Evolutionary conservation across 2,888 invertebrate genomes (phyloP).

Genomic region (Carabus problematicus): DNA sequence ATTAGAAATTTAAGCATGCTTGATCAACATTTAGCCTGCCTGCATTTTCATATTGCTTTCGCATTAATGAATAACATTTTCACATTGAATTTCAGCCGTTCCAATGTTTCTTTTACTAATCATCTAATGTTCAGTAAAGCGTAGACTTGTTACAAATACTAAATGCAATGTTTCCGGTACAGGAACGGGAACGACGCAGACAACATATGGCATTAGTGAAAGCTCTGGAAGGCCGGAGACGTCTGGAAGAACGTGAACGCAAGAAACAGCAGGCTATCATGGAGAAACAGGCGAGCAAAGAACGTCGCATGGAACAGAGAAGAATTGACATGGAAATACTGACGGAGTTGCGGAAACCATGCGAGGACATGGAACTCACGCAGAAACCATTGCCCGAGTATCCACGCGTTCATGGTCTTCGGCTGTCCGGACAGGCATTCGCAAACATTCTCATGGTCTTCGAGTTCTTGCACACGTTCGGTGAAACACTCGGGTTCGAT

Average conservation of each 20-base stretch:
- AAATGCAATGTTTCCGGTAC: no score
- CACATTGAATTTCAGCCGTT: no score
- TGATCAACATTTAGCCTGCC: no score
- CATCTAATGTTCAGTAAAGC: no score
- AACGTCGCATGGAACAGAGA: slow-evolving; percentile 80
- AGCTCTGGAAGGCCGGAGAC: slow-evolving; percentile 83
- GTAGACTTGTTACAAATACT: no score
- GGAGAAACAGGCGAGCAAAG: slow-evolving; percentile 84
- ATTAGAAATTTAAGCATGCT: no score
- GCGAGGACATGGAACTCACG: slow-evolving; percentile 89
- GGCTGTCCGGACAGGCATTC: slow-evolving; percentile 87
- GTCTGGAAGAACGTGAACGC: slow-evolving; percentile 85
- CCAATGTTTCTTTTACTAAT: no score
- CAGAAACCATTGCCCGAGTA: slow-evolving; percentile 75
- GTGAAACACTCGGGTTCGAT: slow-evolving; percentile 92
- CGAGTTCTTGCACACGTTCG: slow-evolving; percentile 96
- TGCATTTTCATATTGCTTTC: no score
- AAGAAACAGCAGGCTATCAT: slow-evolving; percentile 79
- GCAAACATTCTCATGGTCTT: slow-evolving; percentile 93
- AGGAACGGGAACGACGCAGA: slow-evolving; percentile 88
- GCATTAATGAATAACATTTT: no score
- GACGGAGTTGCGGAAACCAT: slow-evolving; percentile 80
- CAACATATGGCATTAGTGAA: slow-evolving; percentile 91
- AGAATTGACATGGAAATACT: slow-evolving; percentile 72
- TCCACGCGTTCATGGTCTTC: slow-evolving; percentile 79